A percentile compares a stretch with the other conserved stretches of the same genome.
phyloP scores from a whole-genome alignment of 2,113 vertebrate genomes.

The Tyrannus savana region DNA sequence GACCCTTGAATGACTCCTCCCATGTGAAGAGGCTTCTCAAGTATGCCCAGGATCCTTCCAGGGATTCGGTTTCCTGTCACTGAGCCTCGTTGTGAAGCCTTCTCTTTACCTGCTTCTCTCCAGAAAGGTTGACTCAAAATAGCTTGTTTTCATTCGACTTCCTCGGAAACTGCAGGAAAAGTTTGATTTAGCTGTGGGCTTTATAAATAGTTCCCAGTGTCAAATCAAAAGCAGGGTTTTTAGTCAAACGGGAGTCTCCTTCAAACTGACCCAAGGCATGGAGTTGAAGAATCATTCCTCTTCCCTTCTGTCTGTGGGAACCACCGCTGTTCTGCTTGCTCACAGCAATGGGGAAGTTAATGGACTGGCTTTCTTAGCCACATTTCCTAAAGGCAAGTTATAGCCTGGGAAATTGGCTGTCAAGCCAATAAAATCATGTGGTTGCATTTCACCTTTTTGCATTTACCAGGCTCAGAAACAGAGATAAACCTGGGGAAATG shows the following conservation, averaged over 20 bases:
- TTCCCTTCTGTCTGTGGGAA: not conserved
- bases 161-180: not conserved
- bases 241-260: not conserved
- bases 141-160: not conserved
- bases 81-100: accelerated
- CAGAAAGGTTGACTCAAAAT: not conserved
- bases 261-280: not conserved
- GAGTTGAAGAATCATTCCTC: not conserved
- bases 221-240: not conserved
- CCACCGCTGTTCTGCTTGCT: not conserved
- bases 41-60: not conserved
- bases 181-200: not conserved
- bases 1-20: not conserved
- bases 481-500: not conserved
- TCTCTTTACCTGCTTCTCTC: not conserved
- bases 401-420: constrained; percentile 32
- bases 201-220: not conserved
- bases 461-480: not conserved
- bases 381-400: constrained; percentile 42
- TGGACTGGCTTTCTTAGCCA: constrained; percentile 13
- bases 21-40: not conserved
- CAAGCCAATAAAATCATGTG: constrained; percentile 27
- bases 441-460: not conserved
- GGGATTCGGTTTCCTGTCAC: not conserved
- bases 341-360: not conserved